Evolutionary conservation across 1,140 invertebrate genomes (phyloP), one percentile per base, ranked within the genome.

Genomic region (Calephelis nemesis): DNA sequence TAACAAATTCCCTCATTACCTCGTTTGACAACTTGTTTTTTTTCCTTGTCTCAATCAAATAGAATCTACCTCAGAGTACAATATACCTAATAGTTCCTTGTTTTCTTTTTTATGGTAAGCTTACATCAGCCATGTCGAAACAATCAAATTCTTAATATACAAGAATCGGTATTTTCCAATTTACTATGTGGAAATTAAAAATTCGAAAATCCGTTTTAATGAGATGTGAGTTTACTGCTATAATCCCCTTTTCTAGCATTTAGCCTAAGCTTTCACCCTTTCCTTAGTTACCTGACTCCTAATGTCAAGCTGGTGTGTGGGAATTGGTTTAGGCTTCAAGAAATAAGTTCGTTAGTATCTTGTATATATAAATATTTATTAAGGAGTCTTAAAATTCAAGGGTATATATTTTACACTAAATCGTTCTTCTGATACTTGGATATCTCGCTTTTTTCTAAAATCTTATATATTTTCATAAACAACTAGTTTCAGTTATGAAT

Each of bases 1-100:
- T 2, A 83, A 72, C 42, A 85, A 79, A 82, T 92, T 92, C 88
- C 76, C 88, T 78, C 81, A 92, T 81, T 92, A 92, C 85, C 91
- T 92, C 73, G 92, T 92, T 54, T 92, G 86, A 91, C 54, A 60
- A 60, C 15, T 19, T 19, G 15, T 60, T 58, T 39, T 39, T n/a
- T 30, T 60, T n/a, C 39, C 7, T 39, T 39, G 12, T 19, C 30
- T 30, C n/a, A 45, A 6, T 45, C 42, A 0, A 60, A 60, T 60
- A 60, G 54, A 10, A 60, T 60, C 54, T 60, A 60, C 54, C 54
- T 60, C 54, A 60, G 7, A 40, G 30, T 30, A 30, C 39, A 11
- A 39, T 39, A 60, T 39, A 39, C 19, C 12, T 39, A 40, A 60
- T 60, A 60, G 54, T 60, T 11, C 13, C 50, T 30, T 30, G 30